Conservation (phyloP, 2,113 vertebrate species). For the Aphyosemion australe region DNA sequence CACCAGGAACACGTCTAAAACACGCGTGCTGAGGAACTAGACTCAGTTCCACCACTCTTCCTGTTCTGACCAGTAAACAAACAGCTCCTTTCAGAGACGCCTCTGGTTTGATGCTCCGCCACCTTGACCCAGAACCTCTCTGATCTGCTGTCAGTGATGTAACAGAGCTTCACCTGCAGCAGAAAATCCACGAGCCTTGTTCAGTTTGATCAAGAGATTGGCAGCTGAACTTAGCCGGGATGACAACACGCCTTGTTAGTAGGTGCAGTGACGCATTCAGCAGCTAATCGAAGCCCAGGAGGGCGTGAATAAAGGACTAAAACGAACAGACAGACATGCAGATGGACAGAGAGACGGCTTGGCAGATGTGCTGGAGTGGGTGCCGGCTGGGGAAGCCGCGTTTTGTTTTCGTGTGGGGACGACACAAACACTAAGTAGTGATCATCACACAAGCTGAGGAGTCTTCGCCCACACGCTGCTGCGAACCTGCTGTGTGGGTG, state of each 20-base stretch:
- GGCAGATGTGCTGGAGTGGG: conserved; percentile 41
- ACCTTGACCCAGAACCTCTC: background rate
- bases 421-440: conserved; percentile 38
- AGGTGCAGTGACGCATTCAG: conserved; percentile 33
- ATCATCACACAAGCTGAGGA: conserved; percentile 37
- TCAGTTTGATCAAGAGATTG: conserved; percentile 3
- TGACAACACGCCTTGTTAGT: background rate
- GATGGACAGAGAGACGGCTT: conserved; percentile 16
- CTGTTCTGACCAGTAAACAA: conserved; percentile 3
- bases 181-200: background rate
- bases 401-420: conserved; percentile 37
- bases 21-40: too few species aligned
- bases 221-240: conserved; percentile 10
- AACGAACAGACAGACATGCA: conserved; percentile 11
- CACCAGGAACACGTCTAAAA: background rate
- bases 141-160: background rate
- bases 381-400: conserved; percentile 44
- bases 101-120: conserved; percentile 10
- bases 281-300: conserved; percentile 2
- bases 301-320: background rate
- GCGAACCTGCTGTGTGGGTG: conserved; percentile 57
- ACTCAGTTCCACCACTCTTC: background rate
- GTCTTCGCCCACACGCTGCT: conserved; percentile 52
- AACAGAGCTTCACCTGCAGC: conserved; percentile 3
- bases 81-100: conserved; percentile 42